A percentile compares a stretch with the other conserved stretches of the same genome.
Conservation (phyloP, 2,797 vertebrate genomes). For the Anomalospiza imberbis region DNA sequence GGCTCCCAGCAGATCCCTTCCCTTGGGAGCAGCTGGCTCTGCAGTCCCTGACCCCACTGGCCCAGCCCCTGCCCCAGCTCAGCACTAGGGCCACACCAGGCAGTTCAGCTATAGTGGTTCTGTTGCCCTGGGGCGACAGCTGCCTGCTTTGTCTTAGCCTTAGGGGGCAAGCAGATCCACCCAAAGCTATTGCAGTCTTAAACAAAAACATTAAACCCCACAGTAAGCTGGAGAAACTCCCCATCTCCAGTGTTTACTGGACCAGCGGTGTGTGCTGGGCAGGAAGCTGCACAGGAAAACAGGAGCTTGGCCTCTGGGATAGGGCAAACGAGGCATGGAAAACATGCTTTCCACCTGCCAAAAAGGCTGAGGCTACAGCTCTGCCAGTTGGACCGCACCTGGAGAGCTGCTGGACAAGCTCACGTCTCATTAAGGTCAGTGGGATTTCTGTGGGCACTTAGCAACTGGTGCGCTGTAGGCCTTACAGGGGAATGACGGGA, state of each 20-base stretch:
- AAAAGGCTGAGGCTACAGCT: neutral
- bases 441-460: neutral
- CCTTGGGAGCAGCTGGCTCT: neutral
- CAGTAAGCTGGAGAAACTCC: neutral
- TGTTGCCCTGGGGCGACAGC: neutral
- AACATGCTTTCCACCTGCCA: neutral
- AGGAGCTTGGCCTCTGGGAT: neutral
- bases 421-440: neutral
- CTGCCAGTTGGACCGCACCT: neutral
- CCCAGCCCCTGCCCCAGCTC: neutral
- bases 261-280: neutral
- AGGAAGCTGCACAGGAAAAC: neutral
- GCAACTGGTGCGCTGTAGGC: neutral
- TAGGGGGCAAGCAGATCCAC: neutral
- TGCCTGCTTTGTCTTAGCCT: neutral
- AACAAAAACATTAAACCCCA: neutral
- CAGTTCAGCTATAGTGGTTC: neutral
- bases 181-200: neutral
- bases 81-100: neutral
- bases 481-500: neutral
- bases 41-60: fast-evolving
- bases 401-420: neutral
- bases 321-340: neutral
- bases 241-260: neutral
- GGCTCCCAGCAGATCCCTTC: neutral